phyloP scores from a whole-genome alignment of 2,888 invertebrate species.

The Prostheceraeus crozeri region DNA sequence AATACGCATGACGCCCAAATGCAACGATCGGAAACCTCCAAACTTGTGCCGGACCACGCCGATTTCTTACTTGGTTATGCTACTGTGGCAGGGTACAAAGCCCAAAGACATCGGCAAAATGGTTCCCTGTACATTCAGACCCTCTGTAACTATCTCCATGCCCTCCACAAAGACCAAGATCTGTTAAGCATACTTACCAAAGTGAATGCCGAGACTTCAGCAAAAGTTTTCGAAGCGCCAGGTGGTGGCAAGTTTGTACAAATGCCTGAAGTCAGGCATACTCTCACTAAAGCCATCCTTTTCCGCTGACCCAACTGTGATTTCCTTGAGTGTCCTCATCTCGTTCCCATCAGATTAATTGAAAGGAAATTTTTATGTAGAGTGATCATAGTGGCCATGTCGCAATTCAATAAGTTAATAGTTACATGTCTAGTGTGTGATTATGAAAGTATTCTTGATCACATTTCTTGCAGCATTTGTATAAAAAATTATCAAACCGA shows the following conservation, averaged over 20 bases:
- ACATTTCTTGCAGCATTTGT: no score
- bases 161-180: slow-evolving; percentile 44
- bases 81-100: slow-evolving; percentile 41
- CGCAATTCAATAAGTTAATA: no score
- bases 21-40: not conserved
- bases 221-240: slow-evolving; percentile 21
- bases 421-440: no score
- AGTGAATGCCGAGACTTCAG: slow-evolving; percentile 48
- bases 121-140: slow-evolving; percentile 28
- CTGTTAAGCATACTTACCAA: slow-evolving; percentile 48
- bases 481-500: no score
- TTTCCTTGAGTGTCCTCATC: no score
- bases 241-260: slow-evolving; percentile 27
- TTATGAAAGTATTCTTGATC: no score
- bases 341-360: no score
- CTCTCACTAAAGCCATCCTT: slow-evolving; percentile 27
- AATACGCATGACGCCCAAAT: slow-evolving; percentile 19
- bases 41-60: slow-evolving; percentile 49
- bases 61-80: slow-evolving; percentile 53
- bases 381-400: no score
- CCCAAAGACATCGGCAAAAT: slow-evolving; percentile 20
- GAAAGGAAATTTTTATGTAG: no score
- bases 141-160: slow-evolving; percentile 28
- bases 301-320: no score
- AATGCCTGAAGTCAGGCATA: slow-evolving; percentile 33